Evolutionary conservation across 2,113 vertebrate genomes (phyloP).

Genomic region (Sorex araneus): DNA sequence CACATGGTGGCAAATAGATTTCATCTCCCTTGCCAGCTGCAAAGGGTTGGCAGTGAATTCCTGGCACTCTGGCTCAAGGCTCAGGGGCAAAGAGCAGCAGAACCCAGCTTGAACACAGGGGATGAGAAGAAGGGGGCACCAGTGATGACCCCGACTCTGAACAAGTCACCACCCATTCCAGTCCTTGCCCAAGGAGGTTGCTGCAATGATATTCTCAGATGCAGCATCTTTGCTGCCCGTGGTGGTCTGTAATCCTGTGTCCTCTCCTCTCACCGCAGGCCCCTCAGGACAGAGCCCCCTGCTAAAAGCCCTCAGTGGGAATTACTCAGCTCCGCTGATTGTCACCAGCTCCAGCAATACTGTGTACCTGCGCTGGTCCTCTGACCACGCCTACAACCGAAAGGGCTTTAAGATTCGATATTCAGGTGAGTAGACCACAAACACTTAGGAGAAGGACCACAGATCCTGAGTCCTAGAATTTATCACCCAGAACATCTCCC

Average conservation of each 20-base stretch:
- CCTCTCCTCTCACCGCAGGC: slow-evolving; percentile 87
- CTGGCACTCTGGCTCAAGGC: neutral
- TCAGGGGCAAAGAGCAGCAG: neutral
- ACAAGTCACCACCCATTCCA: neutral
- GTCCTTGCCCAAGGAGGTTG: neutral
- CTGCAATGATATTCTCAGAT: neutral
- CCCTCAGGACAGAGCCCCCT: slow-evolving; percentile 96
- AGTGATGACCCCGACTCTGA: neutral
- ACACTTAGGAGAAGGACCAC: neutral
- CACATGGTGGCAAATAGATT: slow-evolving; percentile 31
- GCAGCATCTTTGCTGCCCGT: no score
- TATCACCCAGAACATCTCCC: neutral
- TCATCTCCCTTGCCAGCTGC: neutral
- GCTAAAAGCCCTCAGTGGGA: slow-evolving; percentile 96
- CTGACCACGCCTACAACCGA: slow-evolving; percentile 96
- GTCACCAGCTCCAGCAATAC: slow-evolving; percentile 95
- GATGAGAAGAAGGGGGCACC: neutral
- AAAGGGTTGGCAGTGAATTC: neutral
- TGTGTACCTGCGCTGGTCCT: slow-evolving; percentile 98
- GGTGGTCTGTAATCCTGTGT: neutral
- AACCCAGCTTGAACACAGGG: neutral
- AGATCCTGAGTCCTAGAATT: neutral
- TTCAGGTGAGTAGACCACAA: slow-evolving; percentile 90
- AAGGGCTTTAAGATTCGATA: slow-evolving; percentile 99
- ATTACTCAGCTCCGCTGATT: slow-evolving; percentile 95